Evolutionary conservation across 2,888 invertebrate species (phyloP).

Genomic region (Drosophila neotestacea): DNA sequence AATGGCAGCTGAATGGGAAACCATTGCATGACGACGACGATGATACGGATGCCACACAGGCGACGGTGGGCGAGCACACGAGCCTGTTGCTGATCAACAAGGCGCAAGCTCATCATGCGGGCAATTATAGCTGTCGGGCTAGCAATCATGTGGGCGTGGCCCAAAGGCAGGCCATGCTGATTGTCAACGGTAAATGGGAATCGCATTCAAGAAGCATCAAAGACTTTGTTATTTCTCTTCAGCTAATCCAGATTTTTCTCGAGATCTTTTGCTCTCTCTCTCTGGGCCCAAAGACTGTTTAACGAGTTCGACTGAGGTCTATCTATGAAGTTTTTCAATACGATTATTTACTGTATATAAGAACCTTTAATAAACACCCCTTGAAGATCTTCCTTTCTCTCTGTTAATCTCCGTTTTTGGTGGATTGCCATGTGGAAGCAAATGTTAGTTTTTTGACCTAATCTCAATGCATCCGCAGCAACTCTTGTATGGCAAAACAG

Average conservation of each 20-base stretch:
- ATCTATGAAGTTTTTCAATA: slow-evolving; percentile 21
- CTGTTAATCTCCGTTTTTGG: neutral
- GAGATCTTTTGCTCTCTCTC: slow-evolving; percentile 17
- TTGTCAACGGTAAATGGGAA: slow-evolving; percentile 87
- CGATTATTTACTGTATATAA: slow-evolving; percentile 39
- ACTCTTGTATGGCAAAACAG: slow-evolving; percentile 34
- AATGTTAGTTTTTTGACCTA: slow-evolving; percentile 45
- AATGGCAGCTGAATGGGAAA: slow-evolving; percentile 86
- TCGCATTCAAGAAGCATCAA: neutral
- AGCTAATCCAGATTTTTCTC: slow-evolving; percentile 60
- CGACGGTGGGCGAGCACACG: slow-evolving; percentile 83
- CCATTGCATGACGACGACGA: slow-evolving; percentile 63
- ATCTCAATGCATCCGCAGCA: slow-evolving; percentile 34
- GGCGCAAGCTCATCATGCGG: slow-evolving; percentile 88
- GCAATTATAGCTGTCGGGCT: slow-evolving; percentile 87
- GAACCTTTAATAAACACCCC: neutral
- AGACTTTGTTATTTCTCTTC: slow-evolving; percentile 27
- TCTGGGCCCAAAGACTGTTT: slow-evolving; percentile 52
- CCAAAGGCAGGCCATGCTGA: slow-evolving; percentile 86
- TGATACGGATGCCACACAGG: slow-evolving; percentile 73
- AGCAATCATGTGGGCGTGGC: slow-evolving; percentile 87
- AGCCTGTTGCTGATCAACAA: slow-evolving; percentile 88
- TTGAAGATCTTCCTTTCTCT: neutral
- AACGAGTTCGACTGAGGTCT: slow-evolving; percentile 51
- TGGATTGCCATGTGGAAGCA: slow-evolving; percentile 8